Evolutionary conservation across 2,797 vertebrate genomes (phyloP), one percentile per base, ranked within the genome.

Genomic region (Dipus sagitta): DNA sequence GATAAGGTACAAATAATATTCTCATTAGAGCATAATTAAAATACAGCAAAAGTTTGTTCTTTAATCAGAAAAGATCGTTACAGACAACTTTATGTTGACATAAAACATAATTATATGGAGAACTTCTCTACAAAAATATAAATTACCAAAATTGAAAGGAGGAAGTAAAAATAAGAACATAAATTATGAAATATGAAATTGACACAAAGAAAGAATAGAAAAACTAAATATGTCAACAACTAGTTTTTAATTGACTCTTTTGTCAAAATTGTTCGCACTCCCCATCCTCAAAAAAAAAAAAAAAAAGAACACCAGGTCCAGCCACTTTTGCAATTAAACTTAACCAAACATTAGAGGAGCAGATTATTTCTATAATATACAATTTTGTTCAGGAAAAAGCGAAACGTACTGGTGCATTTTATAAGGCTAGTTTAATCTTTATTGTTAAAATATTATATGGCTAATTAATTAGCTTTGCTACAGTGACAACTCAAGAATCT

Each of bases 11-110:
- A 95, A 94, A 93, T 87, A 92, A 91, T 93, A 95, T 88, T 92
- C 86, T 93, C 70, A 89, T 76, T 93, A 81, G 30, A 79, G 76
- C 34, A 91, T 62, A 94, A 96, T 96, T 93, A 90, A 94, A 96
- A 92, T 68, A 93, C 12, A 94, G 62, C 20, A 67, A 81, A 88
- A 52, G 54, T 85, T 85, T 90, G 26, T 23, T 94, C 90, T 90
- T 96, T 91, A 87, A 93, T 87, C n/a, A 82, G 64, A 87, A 92
- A 38, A 94, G 11, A 81, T 91, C 85, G 14, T 91, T 91, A 84
- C 18, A 92, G 81, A 83, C 80, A 91, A 91, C 67, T 93, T 93
- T 81, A 93, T 86, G 78, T 72, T 90, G 87, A 82, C 75, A 89
- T 92, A 92, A 92, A 86, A 94, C 77, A 90, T 64, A 81, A 70